These are phyloP conservation scores for Druceiella hillmani DNA, from an alignment of 2,888 invertebrate species.

Conservation along the genomic window DNA sequence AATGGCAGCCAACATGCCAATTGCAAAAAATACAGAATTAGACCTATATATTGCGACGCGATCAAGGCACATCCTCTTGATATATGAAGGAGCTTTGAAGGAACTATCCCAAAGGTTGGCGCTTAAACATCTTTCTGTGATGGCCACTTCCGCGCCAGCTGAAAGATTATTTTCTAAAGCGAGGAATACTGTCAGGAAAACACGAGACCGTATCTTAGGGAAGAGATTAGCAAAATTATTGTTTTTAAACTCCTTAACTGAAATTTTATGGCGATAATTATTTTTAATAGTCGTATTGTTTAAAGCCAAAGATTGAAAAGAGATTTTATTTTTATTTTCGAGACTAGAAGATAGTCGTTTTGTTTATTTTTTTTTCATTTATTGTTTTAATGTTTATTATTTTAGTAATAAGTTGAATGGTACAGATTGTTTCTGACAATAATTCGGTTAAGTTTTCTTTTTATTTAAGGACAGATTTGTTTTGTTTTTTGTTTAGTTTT, in stretches of 20 bases:
- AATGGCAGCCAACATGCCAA: constrained; percentile 15
- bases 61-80: constrained; percentile 15
- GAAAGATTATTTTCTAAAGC: constrained; percentile 19
- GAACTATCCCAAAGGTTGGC: constrained; percentile 17
- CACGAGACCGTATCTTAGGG: constrained; percentile 15
- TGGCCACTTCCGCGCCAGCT: constrained; percentile 17
- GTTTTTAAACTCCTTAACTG: constrained; percentile 15
- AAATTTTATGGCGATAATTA: constrained; percentile 16
- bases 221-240: constrained; percentile 19
- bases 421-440: no score
- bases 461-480: no score
- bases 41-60: constrained; percentile 15
- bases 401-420: no score
- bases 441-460: no score
- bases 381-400: no score
- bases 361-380: no score
- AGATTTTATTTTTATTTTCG: no score
- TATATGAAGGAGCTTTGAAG: constrained; percentile 15
- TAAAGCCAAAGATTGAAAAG: no score
- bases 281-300: no score
- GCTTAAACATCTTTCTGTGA: constrained; percentile 16
- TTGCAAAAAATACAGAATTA: constrained; percentile 15
- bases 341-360: no score
- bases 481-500: no score
- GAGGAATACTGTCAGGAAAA: constrained; percentile 18